Evolutionary conservation across 2,113 vertebrate genomes (phyloP).

Genomic region (Mystacornis crossleyi): DNA sequence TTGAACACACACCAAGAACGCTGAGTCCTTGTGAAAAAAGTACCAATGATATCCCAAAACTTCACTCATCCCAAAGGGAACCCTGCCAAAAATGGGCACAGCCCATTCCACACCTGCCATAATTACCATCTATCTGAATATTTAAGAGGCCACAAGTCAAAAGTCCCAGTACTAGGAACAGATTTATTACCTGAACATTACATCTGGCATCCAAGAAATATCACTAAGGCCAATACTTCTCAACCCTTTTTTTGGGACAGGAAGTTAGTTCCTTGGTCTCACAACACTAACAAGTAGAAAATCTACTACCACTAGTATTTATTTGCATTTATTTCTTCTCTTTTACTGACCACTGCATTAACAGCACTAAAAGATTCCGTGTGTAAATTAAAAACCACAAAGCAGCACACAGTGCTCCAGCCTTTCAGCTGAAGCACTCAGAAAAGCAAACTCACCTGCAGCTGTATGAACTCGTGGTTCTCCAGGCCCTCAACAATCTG

Average conservation of each 20-base stretch:
- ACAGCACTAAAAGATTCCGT: neutral
- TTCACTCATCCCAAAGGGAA: neutral
- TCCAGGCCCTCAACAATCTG: constrained; percentile 94
- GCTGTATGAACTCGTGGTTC: constrained; percentile 93
- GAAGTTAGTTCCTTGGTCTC: neutral
- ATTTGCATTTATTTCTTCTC: neutral
- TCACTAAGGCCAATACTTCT: neutral
- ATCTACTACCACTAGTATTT: neutral
- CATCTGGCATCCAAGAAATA: neutral
- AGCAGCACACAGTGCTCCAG: neutral
- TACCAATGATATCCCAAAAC: neutral
- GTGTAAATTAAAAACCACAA: neutral
- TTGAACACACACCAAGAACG: neutral
- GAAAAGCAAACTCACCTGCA: constrained; percentile 81
- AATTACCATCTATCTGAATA: neutral
- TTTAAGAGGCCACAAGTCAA: neutral
- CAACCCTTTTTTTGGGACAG: neutral
- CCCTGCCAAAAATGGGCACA: neutral
- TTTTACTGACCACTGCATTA: neutral
- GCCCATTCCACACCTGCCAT: neutral
- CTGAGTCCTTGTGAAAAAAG: neutral
- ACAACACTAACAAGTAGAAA: neutral
- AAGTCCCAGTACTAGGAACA: neutral
- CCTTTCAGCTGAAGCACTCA: neutral
- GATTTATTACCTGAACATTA: neutral